These are phyloP conservation scores for Epinotia brunnichana DNA, from an alignment of 2,888 invertebrate species.

Conservation along the genomic window DNA sequence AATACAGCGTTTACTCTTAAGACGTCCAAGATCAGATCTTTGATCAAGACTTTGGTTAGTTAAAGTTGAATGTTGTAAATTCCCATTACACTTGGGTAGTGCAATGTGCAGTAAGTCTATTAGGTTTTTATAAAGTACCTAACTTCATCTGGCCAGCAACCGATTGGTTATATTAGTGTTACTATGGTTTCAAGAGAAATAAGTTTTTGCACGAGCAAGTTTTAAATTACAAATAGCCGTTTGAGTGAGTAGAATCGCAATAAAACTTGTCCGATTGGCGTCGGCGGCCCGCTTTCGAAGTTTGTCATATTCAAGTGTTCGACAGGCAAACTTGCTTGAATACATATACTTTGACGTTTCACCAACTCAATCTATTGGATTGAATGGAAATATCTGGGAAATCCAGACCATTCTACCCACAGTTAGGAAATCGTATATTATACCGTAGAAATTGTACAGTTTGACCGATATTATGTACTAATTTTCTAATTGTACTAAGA, in stretches of 20 bases:
- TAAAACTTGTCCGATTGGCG: constrained; percentile 55
- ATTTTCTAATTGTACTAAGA: not conserved
- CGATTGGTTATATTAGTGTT: not conserved
- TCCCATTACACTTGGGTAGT: not conserved
- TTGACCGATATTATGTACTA: not conserved
- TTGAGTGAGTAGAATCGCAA: constrained; percentile 51
- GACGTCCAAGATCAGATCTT: too few relatives aligned
- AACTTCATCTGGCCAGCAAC: not conserved
- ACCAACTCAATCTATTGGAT: constrained; percentile 27
- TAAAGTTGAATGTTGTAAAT: not conserved
- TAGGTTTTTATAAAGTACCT: not conserved
- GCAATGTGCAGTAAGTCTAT: not conserved
- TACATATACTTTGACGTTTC: constrained; percentile 51
- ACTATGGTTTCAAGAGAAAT: constrained; percentile 6
- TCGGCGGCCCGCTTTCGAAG: constrained; percentile 46
- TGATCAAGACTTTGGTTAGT: not conserved
- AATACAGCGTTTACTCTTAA: too few relatives aligned
- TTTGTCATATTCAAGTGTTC: constrained; percentile 60
- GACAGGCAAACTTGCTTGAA: constrained; percentile 52
- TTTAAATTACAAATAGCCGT: constrained; percentile 41
- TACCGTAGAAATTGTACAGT: not conserved
- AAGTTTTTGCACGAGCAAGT: constrained; percentile 33
- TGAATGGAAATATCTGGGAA: constrained; percentile 14
- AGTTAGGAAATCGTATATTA: not conserved
- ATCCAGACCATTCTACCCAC: constrained; percentile 4